phyloP scores from a whole-genome alignment of 2,888 invertebrate genomes.

The Drosophila neoperkinsi region DNA sequence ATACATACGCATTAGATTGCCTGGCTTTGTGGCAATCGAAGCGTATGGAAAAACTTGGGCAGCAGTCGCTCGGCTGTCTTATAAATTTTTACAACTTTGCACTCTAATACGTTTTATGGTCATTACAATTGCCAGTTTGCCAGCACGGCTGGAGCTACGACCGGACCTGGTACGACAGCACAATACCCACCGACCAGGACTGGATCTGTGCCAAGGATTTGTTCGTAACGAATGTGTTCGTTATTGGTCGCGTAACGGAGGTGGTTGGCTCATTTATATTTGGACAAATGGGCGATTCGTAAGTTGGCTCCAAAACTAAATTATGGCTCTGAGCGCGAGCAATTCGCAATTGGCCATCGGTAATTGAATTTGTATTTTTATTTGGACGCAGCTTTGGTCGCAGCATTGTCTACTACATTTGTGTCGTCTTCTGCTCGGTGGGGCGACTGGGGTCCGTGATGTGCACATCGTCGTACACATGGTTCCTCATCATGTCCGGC shows the following conservation, averaged over 20 bases:
- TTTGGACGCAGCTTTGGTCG: slow-evolving; percentile 85
- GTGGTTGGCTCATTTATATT: slow-evolving; percentile 87
- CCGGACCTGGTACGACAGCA: slow-evolving; percentile 86
- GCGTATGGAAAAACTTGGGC: slow-evolving; percentile 38
- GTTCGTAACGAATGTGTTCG: slow-evolving; percentile 86
- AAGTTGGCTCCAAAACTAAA: slow-evolving; percentile 74
- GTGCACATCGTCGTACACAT: slow-evolving; percentile 83
- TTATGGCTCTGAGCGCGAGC: slow-evolving; percentile 26
- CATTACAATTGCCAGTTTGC: slow-evolving; percentile 84
- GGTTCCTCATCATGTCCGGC: slow-evolving; percentile 85
- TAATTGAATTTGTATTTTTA: slow-evolving; percentile 67
- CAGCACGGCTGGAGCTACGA: slow-evolving; percentile 87
- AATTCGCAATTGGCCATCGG: slow-evolving; percentile 25
- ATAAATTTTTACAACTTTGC: slow-evolving; percentile 81
- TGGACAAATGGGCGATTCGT: slow-evolving; percentile 87
- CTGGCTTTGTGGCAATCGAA: slow-evolving; percentile 36
- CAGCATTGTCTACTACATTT: slow-evolving; percentile 86
- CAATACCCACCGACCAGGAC: slow-evolving; percentile 86
- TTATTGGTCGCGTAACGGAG: slow-evolving; percentile 86
- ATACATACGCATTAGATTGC: slow-evolving; percentile 16
- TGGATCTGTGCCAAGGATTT: slow-evolving; percentile 87
- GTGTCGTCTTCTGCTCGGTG: slow-evolving; percentile 84
- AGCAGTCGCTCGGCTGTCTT: slow-evolving; percentile 55
- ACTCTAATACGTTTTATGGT: slow-evolving; percentile 82
- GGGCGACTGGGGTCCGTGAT: slow-evolving; percentile 85